Evolutionary conservation across 2,797 vertebrate species (phyloP).

Genomic region (Hippocampus kuda): DNA sequence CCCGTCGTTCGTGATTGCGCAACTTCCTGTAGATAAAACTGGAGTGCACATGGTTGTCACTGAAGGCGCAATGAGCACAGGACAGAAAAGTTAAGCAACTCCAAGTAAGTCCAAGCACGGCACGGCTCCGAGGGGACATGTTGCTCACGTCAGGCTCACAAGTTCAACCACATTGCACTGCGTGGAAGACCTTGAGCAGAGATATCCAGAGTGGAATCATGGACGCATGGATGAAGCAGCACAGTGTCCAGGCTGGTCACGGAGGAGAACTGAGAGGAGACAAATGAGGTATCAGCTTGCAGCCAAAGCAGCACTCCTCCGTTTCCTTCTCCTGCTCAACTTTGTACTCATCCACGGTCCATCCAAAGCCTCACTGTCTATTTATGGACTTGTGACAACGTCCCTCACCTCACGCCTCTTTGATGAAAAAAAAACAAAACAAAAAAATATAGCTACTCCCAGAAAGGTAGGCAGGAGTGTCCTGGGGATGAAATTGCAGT

Average conservation of each 20-base stretch:
- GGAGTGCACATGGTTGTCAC: slow-evolving; percentile 98
- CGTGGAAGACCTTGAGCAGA: not conserved
- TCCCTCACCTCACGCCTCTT: slow-evolving; percentile 59
- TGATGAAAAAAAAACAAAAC: slow-evolving; percentile 20
- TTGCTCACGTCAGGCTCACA: slow-evolving; percentile 56
- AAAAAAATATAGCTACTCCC: not conserved
- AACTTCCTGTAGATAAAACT: slow-evolving; percentile 98
- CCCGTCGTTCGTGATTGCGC: slow-evolving; percentile 93
- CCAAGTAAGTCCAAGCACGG: slow-evolving; percentile 81
- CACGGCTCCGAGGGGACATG: slow-evolving; percentile 61
- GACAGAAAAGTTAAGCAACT: slow-evolving; percentile 80
- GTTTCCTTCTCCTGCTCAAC: slow-evolving; percentile 25
- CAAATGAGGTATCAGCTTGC: slow-evolving; percentile 35
- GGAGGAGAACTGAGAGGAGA: slow-evolving; percentile 10
- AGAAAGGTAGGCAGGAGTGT: slow-evolving; percentile 5
- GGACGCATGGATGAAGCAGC: slow-evolving; percentile 31
- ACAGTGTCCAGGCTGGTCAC: slow-evolving; percentile 24
- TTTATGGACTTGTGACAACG: slow-evolving; percentile 54
- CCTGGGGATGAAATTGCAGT: slow-evolving; percentile 14
- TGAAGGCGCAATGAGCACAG: slow-evolving; percentile 77
- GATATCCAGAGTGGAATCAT: slow-evolving; percentile 33
- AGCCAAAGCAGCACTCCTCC: slow-evolving; percentile 31
- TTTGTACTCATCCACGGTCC: slow-evolving; percentile 42
- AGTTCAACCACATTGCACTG: slow-evolving; percentile 55
- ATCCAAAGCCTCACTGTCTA: slow-evolving; percentile 49